These are phyloP conservation scores for Paedocypris sp. DNA, from an alignment of 2,113 vertebrate species.

Conservation along the genomic window DNA sequence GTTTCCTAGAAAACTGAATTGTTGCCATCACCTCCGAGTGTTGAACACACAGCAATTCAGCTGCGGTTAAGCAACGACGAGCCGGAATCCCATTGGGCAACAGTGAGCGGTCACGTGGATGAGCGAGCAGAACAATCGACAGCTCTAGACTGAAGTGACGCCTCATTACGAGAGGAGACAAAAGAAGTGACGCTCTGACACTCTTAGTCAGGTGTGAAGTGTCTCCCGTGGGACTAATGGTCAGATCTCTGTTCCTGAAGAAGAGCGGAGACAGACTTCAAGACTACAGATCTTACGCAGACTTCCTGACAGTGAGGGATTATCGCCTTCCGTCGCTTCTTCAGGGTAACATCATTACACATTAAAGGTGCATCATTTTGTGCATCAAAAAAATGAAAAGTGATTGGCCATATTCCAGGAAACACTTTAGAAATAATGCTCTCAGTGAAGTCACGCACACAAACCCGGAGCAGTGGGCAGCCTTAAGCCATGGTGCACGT, in stretches of 20 bases:
- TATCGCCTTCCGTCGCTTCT: too few species aligned
- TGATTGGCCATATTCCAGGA: too few species aligned
- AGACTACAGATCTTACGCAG: background rate
- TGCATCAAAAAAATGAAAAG: too few species aligned
- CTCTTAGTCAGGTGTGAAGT: conserved; percentile 7
- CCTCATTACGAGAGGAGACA: conserved; percentile 12
- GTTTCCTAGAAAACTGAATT: background rate
- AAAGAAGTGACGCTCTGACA: background rate
- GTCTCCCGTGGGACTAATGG: conserved; percentile 6
- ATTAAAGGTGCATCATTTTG: too few species aligned
- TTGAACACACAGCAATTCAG: conserved; percentile 7
- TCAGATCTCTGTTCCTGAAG: background rate
- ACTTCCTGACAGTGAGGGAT: too few species aligned
- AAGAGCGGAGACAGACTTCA: background rate
- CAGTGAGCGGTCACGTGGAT: conserved; percentile 2
- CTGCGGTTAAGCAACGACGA: background rate
- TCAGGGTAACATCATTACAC: too few species aligned
- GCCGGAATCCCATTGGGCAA: conserved; percentile 4
- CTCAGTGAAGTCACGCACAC: too few species aligned
- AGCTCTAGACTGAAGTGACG: background rate
- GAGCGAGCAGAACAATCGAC: conserved; percentile 9
- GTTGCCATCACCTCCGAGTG: background rate
- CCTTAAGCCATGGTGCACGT: too few species aligned
- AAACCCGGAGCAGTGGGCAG: too few species aligned
- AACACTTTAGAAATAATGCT: too few species aligned